These are phyloP conservation scores for Cirrhinus molitorella DNA, from an alignment of 2,797 vertebrate genomes.

Conservation along the genomic window DNA sequence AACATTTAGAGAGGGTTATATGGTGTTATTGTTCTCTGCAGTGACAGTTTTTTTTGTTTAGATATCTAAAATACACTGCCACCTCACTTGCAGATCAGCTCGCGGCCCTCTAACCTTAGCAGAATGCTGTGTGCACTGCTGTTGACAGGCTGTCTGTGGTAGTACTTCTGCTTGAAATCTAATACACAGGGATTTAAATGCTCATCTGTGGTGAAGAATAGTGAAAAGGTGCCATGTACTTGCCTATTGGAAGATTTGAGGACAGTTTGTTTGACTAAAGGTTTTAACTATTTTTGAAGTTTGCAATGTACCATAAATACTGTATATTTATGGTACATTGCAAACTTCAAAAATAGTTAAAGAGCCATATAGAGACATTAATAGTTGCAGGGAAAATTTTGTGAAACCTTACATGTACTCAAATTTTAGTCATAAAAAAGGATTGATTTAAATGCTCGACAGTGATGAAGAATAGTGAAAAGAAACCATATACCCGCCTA, in stretches of 20 bases:
- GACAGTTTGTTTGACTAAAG: background rate
- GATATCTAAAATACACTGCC: background rate
- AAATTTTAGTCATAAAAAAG: no score
- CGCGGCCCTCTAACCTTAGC: background rate
- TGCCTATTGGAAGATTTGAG: background rate
- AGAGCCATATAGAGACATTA: no score
- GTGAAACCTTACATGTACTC: no score
- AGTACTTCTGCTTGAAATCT: background rate
- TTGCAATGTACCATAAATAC: background rate
- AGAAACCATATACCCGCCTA: no score
- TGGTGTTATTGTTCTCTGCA: background rate
- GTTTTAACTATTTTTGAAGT: background rate
- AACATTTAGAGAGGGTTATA: background rate
- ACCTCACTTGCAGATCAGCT: background rate
- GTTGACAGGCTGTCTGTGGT: slow-evolving; percentile 1
- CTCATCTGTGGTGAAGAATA: background rate
- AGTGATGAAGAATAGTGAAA: no score
- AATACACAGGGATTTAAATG: slow-evolving; percentile 6
- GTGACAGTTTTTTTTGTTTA: slow-evolving; percentile 1
- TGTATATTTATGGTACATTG: no score
- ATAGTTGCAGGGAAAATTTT: no score
- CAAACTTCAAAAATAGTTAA: no score
- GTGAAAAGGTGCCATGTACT: background rate
- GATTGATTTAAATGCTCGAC: no score
- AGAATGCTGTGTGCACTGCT: background rate